Conservation (phyloP, 2,888 invertebrate species). For the Ennomos fuscantarius region DNA sequence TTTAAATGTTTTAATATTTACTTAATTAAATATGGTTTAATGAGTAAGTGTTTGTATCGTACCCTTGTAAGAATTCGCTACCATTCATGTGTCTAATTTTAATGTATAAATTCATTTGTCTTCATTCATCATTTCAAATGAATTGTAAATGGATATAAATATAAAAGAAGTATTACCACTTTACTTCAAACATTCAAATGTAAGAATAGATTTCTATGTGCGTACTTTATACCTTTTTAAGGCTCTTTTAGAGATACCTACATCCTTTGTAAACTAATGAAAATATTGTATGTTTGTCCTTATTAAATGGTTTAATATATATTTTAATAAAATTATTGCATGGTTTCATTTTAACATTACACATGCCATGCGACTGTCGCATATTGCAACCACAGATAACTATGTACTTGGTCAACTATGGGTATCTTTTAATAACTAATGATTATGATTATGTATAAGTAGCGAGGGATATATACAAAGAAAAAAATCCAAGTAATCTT, state of each 20-base stretch:
- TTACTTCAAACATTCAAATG: conserved; percentile 58
- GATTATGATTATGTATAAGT: no score
- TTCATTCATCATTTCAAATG: conserved; percentile 49
- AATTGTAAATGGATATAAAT: conserved; percentile 48
- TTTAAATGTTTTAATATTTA: conserved; percentile 34
- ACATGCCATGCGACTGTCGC: no score
- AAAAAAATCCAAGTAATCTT: conserved; percentile 15
- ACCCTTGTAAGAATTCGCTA: conserved; percentile 30
- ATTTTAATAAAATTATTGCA: conserved; percentile 78
- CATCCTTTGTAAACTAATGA: conserved; percentile 83
- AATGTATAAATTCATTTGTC: conserved; percentile 58
- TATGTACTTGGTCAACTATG: no score
- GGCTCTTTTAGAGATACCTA: conserved; percentile 65
- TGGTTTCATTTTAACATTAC: conserved; percentile 48
- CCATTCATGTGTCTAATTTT: conserved; percentile 30
- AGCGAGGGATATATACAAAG: neutral
- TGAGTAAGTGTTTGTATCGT: conserved; percentile 37
- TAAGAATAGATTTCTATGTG: conserved; percentile 67
- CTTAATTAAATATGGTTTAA: conserved; percentile 39
- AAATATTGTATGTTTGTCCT: conserved; percentile 84
- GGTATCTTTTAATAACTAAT: no score
- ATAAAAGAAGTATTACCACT: conserved; percentile 52
- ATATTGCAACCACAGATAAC: no score
- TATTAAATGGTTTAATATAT: conserved; percentile 85
- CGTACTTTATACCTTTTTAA: conserved; percentile 81